Evolutionary conservation across 2,888 invertebrate genomes (phyloP).

Genomic region (Petrolisthes manimaculis): DNA sequence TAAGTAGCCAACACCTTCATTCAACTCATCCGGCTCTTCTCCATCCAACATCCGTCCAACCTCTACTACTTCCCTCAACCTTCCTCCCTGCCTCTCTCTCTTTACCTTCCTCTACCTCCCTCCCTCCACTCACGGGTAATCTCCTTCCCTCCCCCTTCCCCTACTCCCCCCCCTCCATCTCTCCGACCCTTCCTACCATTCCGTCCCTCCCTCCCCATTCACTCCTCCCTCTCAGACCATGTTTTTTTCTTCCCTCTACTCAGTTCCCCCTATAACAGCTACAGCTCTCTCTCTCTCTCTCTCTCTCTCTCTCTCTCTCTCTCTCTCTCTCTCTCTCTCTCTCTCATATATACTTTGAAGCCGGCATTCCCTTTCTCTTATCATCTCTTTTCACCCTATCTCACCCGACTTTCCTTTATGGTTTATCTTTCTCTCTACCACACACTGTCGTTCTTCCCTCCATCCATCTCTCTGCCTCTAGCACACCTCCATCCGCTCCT

Average conservation of each 20-base stretch:
- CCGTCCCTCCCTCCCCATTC: background rate
- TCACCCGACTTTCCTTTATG: background rate
- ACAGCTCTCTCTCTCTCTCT: background rate
- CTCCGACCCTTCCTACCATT: constrained; percentile 15
- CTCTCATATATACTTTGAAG: background rate
- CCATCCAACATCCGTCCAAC: too few species aligned
- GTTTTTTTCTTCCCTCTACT: background rate
- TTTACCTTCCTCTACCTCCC: background rate
- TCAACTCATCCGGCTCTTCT: too few species aligned
- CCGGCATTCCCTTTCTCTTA: background rate
- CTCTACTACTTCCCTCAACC: background rate
- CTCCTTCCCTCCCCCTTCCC: constrained; percentile 21
- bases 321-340: constrained; percentile 13
- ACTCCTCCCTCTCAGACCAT: background rate
- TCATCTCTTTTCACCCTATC: too few species aligned
- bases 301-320: constrained; percentile 25
- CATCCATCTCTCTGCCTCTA: background rate
- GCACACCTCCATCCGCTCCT: background rate
- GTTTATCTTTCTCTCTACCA: background rate
- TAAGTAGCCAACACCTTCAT: too few species aligned
- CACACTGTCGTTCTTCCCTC: background rate
- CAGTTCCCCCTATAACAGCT: background rate
- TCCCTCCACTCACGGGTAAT: background rate
- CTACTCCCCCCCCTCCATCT: constrained; percentile 15
- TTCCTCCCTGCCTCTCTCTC: constrained; percentile 22